A percentile compares a stretch with the other conserved stretches of the same genome.
Evolutionary conservation across 2,797 vertebrate species (phyloP).

Genomic region (Acomys russatus): DNA sequence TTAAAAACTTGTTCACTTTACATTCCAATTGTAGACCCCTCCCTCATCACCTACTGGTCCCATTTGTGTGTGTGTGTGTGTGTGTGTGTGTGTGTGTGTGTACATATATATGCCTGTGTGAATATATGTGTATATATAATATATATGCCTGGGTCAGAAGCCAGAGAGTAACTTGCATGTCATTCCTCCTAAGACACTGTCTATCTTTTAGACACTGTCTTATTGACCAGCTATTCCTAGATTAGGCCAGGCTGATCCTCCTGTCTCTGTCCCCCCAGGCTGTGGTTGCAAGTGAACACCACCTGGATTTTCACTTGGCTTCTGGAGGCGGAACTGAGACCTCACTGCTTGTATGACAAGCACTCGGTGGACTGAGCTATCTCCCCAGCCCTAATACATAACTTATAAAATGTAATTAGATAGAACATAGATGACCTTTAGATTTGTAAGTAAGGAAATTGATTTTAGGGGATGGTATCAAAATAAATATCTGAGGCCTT

Average conservation of each 20-base stretch:
- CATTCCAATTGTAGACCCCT: too few relatives aligned
- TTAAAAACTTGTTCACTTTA: too few relatives aligned
- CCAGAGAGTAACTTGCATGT: neutral
- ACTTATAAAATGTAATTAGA: slow-evolving; percentile 18
- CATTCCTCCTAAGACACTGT: neutral
- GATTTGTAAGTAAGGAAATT: slow-evolving; percentile 3
- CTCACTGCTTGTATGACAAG: neutral
- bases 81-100: neutral
- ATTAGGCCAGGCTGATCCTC: neutral
- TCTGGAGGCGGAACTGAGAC: neutral
- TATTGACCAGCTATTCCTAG: neutral
- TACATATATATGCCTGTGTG: neutral
- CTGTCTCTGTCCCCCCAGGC: neutral
- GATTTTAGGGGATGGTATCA: neutral
- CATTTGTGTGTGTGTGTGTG: neutral
- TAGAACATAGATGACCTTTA: neutral
- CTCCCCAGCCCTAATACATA: neutral
- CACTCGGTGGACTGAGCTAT: neutral
- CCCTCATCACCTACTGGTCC: too few relatives aligned
- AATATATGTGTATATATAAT: neutral
- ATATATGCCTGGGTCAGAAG: neutral
- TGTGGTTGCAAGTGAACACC: neutral
- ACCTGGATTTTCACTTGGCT: neutral
- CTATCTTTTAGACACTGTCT: neutral
- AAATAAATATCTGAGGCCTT: slow-evolving; percentile 50